Evolutionary conservation across 1,140 invertebrate genomes (phyloP).

Genomic region (Drosophila varians): DNA sequence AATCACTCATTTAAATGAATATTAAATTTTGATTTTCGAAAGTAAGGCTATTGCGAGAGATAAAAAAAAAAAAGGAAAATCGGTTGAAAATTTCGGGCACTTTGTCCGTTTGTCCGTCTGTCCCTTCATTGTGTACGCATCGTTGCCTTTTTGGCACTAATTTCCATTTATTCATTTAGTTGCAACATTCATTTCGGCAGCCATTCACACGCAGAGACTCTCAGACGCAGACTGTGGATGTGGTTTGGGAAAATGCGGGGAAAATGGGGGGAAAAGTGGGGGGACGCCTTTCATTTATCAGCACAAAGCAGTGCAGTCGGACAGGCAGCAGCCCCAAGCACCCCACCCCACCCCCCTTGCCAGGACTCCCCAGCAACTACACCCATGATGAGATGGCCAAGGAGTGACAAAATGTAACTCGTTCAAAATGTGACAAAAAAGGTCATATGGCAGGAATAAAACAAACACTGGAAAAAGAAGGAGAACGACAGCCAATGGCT

Average conservation of each 20-base stretch:
- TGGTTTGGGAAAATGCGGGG: background rate
- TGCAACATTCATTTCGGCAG: conserved; percentile 71
- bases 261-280: background rate
- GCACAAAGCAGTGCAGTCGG: conserved; percentile 53
- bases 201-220: conserved; percentile 41
- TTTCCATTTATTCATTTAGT: conserved; percentile 78
- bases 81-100: conserved; percentile 3
- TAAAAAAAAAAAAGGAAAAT: background rate
- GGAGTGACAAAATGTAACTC: conserved; percentile 58
- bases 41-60: background rate
- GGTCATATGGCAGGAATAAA: conserved; percentile 61
- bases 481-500: conserved; percentile 65
- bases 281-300: conserved; percentile 46
- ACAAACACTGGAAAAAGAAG: conserved; percentile 62
- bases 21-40: background rate
- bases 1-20: background rate
- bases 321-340: background rate
- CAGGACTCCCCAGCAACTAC: too few species aligned
- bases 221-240: conserved; percentile 25
- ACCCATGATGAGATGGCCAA: conserved; percentile 47
- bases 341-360: too few species aligned
- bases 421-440: conserved; percentile 56
- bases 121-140: conserved; percentile 42
- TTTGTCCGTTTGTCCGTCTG: conserved; percentile 20
- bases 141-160: conserved; percentile 65